A percentile compares a stretch with the other conserved stretches of the same genome.
phyloP scores from a whole-genome alignment of 2,888 invertebrate genomes.

The Troides aeacus region DNA sequence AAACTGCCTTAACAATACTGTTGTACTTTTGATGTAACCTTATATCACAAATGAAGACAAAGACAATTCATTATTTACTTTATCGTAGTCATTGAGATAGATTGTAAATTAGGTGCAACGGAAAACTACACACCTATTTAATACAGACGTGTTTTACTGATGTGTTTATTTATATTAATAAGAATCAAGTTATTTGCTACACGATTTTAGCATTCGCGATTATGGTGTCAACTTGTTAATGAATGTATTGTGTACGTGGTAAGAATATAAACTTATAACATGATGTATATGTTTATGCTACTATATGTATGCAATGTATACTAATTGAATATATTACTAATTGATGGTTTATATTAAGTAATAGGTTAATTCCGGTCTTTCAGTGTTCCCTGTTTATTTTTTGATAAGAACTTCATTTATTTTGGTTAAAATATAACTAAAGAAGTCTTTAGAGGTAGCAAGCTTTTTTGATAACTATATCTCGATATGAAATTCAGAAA shows the following conservation, averaged over 20 bases:
- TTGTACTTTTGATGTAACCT: background rate
- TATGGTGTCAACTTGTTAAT: constrained; percentile 1
- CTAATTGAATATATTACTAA: background rate
- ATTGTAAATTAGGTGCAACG: background rate
- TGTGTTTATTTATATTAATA: constrained; percentile 2
- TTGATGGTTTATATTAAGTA: background rate
- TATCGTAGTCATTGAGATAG: background rate
- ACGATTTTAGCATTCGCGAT: constrained; percentile 2
- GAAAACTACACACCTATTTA: background rate
- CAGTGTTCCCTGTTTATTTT: background rate
- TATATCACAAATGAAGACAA: background rate
- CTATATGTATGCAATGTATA: background rate
- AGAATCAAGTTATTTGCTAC: constrained; percentile 4
- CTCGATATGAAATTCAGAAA: too few species aligned
- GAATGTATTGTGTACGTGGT: constrained; percentile 2
- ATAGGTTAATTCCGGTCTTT: background rate
- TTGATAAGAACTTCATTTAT: background rate
- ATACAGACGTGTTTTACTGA: background rate
- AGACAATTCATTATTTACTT: background rate
- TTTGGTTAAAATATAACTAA: background rate
- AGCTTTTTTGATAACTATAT: background rate
- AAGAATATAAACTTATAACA: background rate
- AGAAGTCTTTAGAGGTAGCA: background rate
- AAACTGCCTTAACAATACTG: background rate
- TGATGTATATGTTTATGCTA: background rate